Conservation (phyloP, 2,888 invertebrate genomes). For the Eupeodes latifasciatus region DNA sequence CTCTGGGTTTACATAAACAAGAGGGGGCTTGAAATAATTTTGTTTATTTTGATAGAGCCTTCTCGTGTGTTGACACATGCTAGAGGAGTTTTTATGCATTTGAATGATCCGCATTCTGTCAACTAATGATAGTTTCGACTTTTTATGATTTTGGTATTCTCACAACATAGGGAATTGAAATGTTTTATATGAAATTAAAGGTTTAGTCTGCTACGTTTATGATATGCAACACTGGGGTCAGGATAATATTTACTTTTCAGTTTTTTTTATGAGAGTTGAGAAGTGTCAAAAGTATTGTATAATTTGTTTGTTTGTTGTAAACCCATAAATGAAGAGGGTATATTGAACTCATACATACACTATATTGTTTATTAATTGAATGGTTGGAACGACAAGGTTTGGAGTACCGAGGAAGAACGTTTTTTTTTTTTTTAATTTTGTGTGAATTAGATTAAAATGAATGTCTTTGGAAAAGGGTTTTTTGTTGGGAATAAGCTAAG, state of each 20-base stretch:
- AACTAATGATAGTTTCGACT: constrained; percentile 6
- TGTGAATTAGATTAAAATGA: too few species aligned
- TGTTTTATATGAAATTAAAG: not conserved
- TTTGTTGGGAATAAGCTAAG: too few species aligned
- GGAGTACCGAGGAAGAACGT: too few species aligned
- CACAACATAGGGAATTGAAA: too few species aligned
- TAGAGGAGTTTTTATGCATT: constrained; percentile 10
- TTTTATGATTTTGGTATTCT: not conserved
- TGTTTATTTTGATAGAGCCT: constrained; percentile 2
- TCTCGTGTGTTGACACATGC: constrained; percentile 16
- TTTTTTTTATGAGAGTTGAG: constrained; percentile 14
- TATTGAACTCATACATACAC: constrained; percentile 16
- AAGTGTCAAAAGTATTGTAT: constrained; percentile 33
- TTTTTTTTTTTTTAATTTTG: too few species aligned
- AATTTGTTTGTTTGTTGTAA: not conserved
- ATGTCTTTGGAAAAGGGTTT: too few species aligned
- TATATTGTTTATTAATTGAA: not conserved
- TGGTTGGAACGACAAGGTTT: too few species aligned
- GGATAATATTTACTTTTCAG: not conserved
- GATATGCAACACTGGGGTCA: not conserved
- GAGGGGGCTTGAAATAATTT: constrained; percentile 19
- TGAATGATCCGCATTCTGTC: constrained; percentile 33
- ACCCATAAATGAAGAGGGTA: not conserved
- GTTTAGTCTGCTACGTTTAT: not conserved
- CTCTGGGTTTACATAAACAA: not conserved